Percentiles rank a stretch among this genome's conserved stretches.
phyloP scores from a whole-genome alignment of 2,888 invertebrate genomes.

The Ectemnius lituratus region DNA sequence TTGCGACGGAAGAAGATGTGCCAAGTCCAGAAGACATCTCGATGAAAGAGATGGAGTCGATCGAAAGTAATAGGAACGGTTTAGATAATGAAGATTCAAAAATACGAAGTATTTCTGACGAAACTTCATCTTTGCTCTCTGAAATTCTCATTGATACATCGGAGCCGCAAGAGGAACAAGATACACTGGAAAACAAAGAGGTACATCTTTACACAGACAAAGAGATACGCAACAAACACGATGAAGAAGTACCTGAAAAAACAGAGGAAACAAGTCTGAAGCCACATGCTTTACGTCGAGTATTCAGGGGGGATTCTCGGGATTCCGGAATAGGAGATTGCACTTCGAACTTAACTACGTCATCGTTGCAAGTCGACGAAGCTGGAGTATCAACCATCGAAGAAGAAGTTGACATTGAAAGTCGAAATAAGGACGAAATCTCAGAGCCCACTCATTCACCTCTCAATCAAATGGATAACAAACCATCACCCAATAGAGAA shows the following conservation, averaged over 20 bases:
- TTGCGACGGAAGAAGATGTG: neutral
- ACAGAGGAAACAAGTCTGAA: neutral
- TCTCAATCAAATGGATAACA: neutral
- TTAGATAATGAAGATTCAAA: neutral
- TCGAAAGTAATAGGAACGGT: no score
- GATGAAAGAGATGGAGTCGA: no score
- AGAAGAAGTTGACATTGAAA: constrained; percentile 49
- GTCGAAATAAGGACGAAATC: constrained; percentile 19
- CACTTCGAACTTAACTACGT: constrained; percentile 40
- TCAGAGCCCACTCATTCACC: constrained; percentile 9
- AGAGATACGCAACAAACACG: neutral
- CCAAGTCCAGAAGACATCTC: neutral
- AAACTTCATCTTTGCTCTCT: neutral
- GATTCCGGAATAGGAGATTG: constrained; percentile 60
- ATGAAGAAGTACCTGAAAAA: neutral
- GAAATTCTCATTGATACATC: neutral
- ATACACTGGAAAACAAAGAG: no score
- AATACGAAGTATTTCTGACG: neutral
- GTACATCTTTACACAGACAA: neutral
- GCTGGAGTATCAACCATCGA: constrained; percentile 52
- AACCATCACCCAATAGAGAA: neutral
- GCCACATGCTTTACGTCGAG: constrained; percentile 29
- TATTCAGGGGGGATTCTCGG: constrained; percentile 54
- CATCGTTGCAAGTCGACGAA: constrained; percentile 54
- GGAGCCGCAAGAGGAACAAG: neutral